phyloP scores from a whole-genome alignment of 2,888 invertebrate species.

The Epirrhoe tristata region DNA sequence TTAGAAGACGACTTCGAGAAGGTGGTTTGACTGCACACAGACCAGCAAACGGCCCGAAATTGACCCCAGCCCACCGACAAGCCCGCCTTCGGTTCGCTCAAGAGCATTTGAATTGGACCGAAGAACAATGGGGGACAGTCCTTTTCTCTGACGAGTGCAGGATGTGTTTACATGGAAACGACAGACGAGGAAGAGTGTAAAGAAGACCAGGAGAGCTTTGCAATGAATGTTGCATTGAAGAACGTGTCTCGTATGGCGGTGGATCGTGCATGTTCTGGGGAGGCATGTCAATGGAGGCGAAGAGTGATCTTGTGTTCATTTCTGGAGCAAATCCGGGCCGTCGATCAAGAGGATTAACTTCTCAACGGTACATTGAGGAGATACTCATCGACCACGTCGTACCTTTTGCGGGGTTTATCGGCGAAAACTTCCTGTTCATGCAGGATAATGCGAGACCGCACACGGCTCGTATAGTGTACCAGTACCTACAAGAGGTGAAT shows the following conservation, averaged over 20 bases:
- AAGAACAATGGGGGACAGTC: conserved; percentile 23
- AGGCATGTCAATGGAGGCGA: conserved; percentile 27
- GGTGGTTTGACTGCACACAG: conserved; percentile 18
- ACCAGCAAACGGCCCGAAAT: conserved; percentile 26
- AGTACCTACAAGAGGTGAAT: conserved; percentile 13
- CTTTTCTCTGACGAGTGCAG: conserved; percentile 33
- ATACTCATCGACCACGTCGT: conserved; percentile 1
- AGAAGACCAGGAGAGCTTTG: conserved; percentile 18
- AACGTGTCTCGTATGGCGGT: conserved; percentile 20
- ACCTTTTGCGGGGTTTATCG: conserved; percentile 10
- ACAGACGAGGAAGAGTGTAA: conserved; percentile 19
- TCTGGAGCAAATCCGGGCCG: conserved; percentile 28
- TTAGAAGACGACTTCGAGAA: conserved; percentile 21
- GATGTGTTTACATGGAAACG: conserved; percentile 14
- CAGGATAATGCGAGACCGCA: conserved; percentile 16
- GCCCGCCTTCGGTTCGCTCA: conserved; percentile 30
- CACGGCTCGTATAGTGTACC: neutral
- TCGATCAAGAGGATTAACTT: conserved; percentile 23
- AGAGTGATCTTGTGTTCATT: conserved; percentile 31
- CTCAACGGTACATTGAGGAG: conserved; percentile 15
- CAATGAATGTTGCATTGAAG: conserved; percentile 4
- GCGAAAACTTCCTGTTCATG: conserved; percentile 14
- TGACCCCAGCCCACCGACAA: conserved; percentile 19
- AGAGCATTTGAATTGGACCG: conserved; percentile 28
- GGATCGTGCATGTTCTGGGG: conserved; percentile 35